Evolutionary conservation across 1,140 invertebrate genomes (phyloP).

Genomic region (Chelonus insularis): DNA sequence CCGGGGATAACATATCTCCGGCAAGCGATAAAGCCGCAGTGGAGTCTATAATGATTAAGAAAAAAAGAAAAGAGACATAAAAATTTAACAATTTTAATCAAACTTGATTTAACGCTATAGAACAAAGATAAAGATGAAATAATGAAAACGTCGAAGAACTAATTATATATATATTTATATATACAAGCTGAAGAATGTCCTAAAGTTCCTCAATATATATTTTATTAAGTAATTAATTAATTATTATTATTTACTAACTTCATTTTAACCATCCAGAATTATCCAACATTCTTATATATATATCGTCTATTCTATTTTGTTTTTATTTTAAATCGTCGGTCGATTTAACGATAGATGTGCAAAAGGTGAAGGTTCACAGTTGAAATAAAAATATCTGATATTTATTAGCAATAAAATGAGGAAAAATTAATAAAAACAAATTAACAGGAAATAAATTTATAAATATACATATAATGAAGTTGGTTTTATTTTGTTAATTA

Average conservation of each 20-base stretch:
- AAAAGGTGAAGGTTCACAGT: constrained; percentile 3
- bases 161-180: not conserved
- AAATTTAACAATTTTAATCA: constrained; percentile 20
- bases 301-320: not conserved
- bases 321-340: constrained; percentile 1
- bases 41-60: constrained; percentile 29
- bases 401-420: not conserved
- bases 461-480: not conserved
- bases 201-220: not conserved
- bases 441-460: not conserved
- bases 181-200: not conserved
- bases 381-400: not conserved
- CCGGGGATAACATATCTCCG: constrained; percentile 30
- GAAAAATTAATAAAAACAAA: not conserved
- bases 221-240: not conserved
- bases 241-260: not conserved
- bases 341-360: not conserved
- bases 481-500: too few species aligned
- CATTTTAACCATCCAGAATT: not conserved
- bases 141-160: not conserved
- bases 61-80: constrained; percentile 28
- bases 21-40: constrained; percentile 30
- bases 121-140: not conserved
- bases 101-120: constrained; percentile 5
- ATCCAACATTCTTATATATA: not conserved